A percentile compares a stretch with the other conserved stretches of the same genome.
Evolutionary conservation across 64 coral and sea anemone genomes (phyloP).

Genomic region (Dendrophyllia cribrosa): DNA sequence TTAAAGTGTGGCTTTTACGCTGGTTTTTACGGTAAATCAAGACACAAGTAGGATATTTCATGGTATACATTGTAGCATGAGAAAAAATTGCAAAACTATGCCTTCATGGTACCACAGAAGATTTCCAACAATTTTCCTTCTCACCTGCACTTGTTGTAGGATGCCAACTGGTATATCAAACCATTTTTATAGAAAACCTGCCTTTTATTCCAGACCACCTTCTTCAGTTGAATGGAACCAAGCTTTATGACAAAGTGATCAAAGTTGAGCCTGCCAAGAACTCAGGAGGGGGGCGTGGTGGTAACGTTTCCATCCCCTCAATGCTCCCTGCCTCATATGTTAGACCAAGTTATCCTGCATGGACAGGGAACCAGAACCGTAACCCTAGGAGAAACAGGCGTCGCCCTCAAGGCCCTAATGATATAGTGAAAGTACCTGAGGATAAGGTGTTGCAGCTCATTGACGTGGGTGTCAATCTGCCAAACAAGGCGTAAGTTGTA

Average conservation of each 20-base stretch:
- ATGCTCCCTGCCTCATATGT: slow-evolving; percentile 22
- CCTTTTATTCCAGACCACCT: slow-evolving; percentile 46
- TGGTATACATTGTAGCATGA: too few relatives aligned
- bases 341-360: neutral
- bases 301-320: slow-evolving; percentile 31
- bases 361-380: slow-evolving; percentile 29
- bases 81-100: too few relatives aligned
- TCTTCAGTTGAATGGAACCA: slow-evolving; percentile 77
- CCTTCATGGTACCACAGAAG: too few relatives aligned
- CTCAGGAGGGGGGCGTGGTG: slow-evolving; percentile 28
- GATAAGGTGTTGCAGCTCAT: slow-evolving; percentile 76
- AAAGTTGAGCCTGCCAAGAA: slow-evolving; percentile 80
- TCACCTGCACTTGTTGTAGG: too few relatives aligned
- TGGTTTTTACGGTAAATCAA: too few relatives aligned
- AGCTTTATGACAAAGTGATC: slow-evolving; percentile 81
- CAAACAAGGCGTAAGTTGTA: slow-evolving; percentile 91
- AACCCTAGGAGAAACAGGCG: slow-evolving; percentile 22
- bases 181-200: too few relatives aligned
- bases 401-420: slow-evolving; percentile 56
- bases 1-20: too few relatives aligned
- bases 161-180: too few relatives aligned
- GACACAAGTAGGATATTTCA: too few relatives aligned
- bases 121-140: too few relatives aligned
- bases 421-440: slow-evolving; percentile 76
- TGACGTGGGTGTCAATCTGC: slow-evolving; percentile 94